phyloP scores from a whole-genome alignment of 2,113 vertebrate genomes.

The Etia nguti region DNA sequence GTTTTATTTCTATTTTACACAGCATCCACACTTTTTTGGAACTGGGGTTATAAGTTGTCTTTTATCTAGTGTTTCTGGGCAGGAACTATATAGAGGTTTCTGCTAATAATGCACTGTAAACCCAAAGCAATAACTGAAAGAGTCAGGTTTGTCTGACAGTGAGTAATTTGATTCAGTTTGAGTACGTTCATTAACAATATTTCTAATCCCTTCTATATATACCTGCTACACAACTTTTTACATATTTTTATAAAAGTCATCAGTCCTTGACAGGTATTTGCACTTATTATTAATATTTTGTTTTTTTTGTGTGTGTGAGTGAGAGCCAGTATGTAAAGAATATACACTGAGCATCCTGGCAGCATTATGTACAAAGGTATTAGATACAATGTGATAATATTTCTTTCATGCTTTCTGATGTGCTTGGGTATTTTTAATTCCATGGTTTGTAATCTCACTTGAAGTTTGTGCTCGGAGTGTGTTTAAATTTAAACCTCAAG shows the following conservation, averaged over 20 bases:
- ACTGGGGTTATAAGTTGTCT: not conserved
- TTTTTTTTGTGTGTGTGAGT: not conserved
- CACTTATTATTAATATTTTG: not conserved
- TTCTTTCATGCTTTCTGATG: not conserved
- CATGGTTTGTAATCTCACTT: not conserved
- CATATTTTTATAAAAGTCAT: not conserved
- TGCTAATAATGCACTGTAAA: not conserved
- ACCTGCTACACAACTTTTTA: not conserved
- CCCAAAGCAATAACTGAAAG: not conserved
- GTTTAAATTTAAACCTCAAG: conserved; percentile 26
- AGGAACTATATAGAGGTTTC: not conserved
- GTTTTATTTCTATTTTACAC: not conserved
- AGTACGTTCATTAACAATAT: not conserved
- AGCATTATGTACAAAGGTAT: not conserved
- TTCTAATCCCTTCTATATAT: not conserved
- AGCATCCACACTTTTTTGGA: not conserved
- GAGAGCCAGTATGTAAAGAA: not conserved
- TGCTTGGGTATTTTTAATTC: not conserved
- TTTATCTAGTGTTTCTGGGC: not conserved
- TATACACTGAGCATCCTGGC: not conserved
- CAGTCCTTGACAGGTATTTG: not conserved
- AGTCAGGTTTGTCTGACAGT: not conserved
- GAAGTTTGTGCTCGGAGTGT: not conserved
- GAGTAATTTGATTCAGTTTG: not conserved
- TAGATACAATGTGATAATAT: not conserved